Conservation (phyloP, 2,888 invertebrate genomes). For the Drosophila phalerata region DNA sequence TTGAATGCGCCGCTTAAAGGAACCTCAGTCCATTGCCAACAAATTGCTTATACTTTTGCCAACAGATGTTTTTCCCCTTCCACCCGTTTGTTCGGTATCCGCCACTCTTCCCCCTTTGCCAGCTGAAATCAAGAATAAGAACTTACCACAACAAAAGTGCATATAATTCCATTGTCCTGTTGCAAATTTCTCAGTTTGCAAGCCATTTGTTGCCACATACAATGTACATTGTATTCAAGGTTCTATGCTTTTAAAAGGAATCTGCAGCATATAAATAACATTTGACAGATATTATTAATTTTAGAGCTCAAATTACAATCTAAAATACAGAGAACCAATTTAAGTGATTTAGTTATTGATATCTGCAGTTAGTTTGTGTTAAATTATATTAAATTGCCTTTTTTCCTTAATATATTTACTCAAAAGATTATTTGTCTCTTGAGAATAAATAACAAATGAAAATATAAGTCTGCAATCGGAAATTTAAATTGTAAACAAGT, state of each 20-base stretch:
- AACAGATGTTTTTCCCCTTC: background rate
- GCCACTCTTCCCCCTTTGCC: background rate
- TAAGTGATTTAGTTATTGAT: too few relatives aligned
- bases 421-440: too few relatives aligned
- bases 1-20: constrained; percentile 16
- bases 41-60: constrained; percentile 11
- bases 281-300: background rate
- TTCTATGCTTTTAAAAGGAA: background rate
- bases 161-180: constrained; percentile 23
- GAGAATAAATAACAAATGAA: too few relatives aligned
- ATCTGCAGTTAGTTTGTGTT: too few relatives aligned
- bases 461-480: too few relatives aligned
- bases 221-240: constrained; percentile 8
- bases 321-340: too few relatives aligned
- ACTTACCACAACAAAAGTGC: constrained; percentile 31
- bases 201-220: constrained; percentile 1
- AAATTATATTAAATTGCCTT: too few relatives aligned
- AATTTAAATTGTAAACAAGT: too few relatives aligned
- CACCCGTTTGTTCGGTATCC: background rate
- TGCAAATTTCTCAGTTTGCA: constrained; percentile 21
- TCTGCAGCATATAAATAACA: background rate
- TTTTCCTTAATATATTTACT: too few relatives aligned
- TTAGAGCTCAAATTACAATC: background rate
- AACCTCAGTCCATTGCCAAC: constrained; percentile 22
- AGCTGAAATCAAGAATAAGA: constrained; percentile 17